Base-by-base conservation (phyloP, 35 echinoderm and acorn worm species). In the Apostichopus parvimensis region DNA sequence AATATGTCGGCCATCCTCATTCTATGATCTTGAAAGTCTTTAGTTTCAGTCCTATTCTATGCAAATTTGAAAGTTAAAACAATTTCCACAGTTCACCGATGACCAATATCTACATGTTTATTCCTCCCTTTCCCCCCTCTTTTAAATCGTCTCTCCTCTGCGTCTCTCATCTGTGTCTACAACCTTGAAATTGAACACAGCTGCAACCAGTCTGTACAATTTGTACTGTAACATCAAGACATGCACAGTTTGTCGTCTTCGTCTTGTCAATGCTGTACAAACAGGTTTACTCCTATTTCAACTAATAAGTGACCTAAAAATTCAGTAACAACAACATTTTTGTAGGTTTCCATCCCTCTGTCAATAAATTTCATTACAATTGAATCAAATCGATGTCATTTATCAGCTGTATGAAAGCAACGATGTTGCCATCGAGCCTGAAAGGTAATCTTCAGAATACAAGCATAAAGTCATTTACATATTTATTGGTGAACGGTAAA, bases 401-500 rank as follows among this genome's bases (percentile, higher is more conserved):
- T 75, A 75, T 18, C 71, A 75, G 17, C 71, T 20, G n/a, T 75
- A 75, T n/a, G 17, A 20, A 18, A 6, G 17, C 14, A 75, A n/a
- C 71, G 14, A 75, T 18, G 71, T 18, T 75, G 71, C 71, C 71
- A 18, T 75, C 17, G 7, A 75, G 71, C 71, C 71, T 24, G 71
- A 5, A 75, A 75, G 71, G 15, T 14, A 75, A 75, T 22, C 20
- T 18, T n/a, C 20, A 75, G 71, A 18, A 75, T 75, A 75, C 13
- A 84, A 84, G 15, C 54, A 84, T 84, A 84, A 17, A 21, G 56
- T 84, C 10, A 84, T 84, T 84, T 84, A 84, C 81, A 84, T 84
- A 84, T 84, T 84, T 84, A 84, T 84, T 84, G 81, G 17, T 24
- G 17, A 84, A 59, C 57, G 17, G 34, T 84, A 60, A 84, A 84